Base-by-base conservation (phyloP, 2,113 vertebrate genomes). In the Triplophysa siluroides region DNA sequence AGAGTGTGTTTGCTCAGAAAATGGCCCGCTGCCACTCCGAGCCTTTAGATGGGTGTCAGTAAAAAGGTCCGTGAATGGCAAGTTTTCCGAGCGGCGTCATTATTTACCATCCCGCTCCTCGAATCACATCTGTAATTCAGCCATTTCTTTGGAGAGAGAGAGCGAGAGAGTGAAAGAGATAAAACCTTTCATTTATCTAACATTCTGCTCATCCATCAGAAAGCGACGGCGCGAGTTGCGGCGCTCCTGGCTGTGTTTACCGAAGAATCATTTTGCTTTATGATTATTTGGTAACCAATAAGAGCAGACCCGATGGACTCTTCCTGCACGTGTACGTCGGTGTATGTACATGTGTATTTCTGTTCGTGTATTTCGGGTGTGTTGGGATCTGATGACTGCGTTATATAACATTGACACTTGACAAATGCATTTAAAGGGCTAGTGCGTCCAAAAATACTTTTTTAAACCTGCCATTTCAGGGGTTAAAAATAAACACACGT, bases 1-100 rank as follows among this genome's bases (percentile, higher is more conserved):
- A 80, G 83, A 81, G 75, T 13, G 38, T 24, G 52, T 78, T 82
- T 78, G 82, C 80, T 79, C 72, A 45, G 52, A 78, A 72, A 84
- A 81, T 56, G 63, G 50, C 52, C 71, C 38, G 52, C 79, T 13
- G 65, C 64, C 52, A 23, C 50, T 60, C 47, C 13, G 7, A 18
- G 3, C 23, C 62, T 19, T 50, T 0, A 18, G 60, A 67, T 45
- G 26, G 50, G 82, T 73, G 75, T 83, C 78, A 52, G 43, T 65
- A 72, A 74, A 84, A 74, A 33, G 79, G 26, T 38, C 67, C 8
- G 76, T 69, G 65, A 82, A 82, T 77, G 76, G 38, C 66, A 64
- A 54, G 76, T 72, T 78, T 73, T 56, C 29, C 8, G n/a, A 78
- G 64, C 9, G 14, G 45, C 8, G 50, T 19, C 62, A 65, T 66